These are phyloP conservation scores for Caenorhabditis tropicalis DNA, from an alignment of 1,140 invertebrate species.

Conservation along the genomic window DNA sequence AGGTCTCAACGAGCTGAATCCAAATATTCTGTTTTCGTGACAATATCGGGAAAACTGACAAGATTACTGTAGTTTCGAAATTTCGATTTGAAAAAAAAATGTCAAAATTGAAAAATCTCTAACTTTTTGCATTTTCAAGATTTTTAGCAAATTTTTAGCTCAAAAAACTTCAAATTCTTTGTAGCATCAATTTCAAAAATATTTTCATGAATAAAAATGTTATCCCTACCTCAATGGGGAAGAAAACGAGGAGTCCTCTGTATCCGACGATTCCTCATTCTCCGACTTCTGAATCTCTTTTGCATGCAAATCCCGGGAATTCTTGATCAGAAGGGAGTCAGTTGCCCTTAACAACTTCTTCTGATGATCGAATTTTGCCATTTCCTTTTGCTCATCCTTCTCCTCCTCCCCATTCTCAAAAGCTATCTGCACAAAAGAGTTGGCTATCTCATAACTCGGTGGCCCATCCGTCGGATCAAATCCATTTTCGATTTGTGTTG, in stretches of 20 bases:
- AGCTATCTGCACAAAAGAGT: constrained; percentile 31
- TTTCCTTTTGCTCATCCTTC: background rate
- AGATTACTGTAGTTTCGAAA: no score
- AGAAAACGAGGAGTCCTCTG: constrained; percentile 49
- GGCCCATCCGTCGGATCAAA: constrained; percentile 49
- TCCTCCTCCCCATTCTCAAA: constrained; percentile 15
- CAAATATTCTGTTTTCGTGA: no score
- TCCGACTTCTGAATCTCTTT: constrained; percentile 43
- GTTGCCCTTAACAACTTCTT: constrained; percentile 46
- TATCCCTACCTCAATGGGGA: no score
- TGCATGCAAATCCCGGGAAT: constrained; percentile 37
- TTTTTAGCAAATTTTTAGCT: no score
- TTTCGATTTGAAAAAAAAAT: no score
- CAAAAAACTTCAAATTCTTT: no score
- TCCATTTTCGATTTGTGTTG: constrained; percentile 41
- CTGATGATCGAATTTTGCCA: background rate
- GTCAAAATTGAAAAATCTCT: no score
- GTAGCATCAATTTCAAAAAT: no score
- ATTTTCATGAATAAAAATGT: no score
- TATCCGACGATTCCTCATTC: constrained; percentile 46
- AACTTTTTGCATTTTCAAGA: no score
- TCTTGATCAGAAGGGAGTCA: constrained; percentile 51
- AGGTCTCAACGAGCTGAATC: no score
- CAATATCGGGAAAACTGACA: no score
- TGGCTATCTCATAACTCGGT: constrained; percentile 51